Evolutionary conservation across 2,113 vertebrate species (phyloP).

Genomic region (Datnioides undecimradiatus): DNA sequence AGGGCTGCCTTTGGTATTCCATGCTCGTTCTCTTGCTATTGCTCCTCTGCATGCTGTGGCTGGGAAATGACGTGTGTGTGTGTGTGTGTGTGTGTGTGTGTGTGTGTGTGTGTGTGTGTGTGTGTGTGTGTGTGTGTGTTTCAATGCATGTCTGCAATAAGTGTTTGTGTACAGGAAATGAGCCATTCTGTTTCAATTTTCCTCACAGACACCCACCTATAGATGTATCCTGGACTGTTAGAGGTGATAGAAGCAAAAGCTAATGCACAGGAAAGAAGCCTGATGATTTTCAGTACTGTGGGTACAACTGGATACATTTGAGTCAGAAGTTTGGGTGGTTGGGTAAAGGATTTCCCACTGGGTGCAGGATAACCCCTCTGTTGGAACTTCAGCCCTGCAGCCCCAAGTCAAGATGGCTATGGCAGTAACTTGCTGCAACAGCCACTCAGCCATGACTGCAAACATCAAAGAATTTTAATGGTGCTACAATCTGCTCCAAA

Average conservation of each 20-base stretch:
- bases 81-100: slow-evolving; percentile 5
- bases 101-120: slow-evolving; percentile 1
- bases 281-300: slow-evolving; percentile 41
- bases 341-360: slow-evolving; percentile 43
- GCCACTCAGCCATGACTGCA: slow-evolving; percentile 56
- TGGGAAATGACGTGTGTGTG: slow-evolving; percentile 32
- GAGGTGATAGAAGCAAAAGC: neutral
- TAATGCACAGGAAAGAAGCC: neutral
- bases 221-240: neutral
- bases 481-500: neutral
- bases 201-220: slow-evolving; percentile 6
- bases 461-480: slow-evolving; percentile 64
- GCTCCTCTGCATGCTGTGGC: slow-evolving; percentile 54
- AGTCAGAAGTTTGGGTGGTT: slow-evolving; percentile 16
- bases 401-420: slow-evolving; percentile 64
- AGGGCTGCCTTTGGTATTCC: slow-evolving; percentile 44
- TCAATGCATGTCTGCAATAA: neutral
- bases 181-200: slow-evolving; percentile 67
- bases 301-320: slow-evolving; percentile 1
- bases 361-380: slow-evolving; percentile 50
- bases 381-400: slow-evolving; percentile 50
- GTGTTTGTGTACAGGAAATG: slow-evolving; percentile 39
- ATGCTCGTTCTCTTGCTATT: slow-evolving; percentile 20
- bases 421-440: slow-evolving; percentile 56
- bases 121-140: slow-evolving; percentile 4